A percentile compares a stretch with the other conserved stretches of the same genome.
Conservation (phyloP, 2,113 vertebrate species). For the Strigops habroptila region DNA sequence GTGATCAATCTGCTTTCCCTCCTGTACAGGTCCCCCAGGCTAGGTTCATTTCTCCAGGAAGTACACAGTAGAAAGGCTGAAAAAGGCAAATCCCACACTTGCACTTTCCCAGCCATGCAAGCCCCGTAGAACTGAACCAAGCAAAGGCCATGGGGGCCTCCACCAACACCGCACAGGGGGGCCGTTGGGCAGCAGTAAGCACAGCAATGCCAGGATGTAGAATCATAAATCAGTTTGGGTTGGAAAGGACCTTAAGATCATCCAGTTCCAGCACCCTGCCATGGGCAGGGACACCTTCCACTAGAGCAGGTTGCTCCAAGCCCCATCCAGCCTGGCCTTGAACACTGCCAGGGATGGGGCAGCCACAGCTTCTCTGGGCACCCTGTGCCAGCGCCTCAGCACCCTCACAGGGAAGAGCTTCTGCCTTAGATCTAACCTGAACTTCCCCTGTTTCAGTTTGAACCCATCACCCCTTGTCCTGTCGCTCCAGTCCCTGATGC, state of each 20-base stretch:
- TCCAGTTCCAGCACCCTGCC: neutral
- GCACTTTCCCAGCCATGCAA: neutral
- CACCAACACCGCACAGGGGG: accelerated
- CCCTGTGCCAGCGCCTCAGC: too few species aligned
- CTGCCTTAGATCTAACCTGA: too few species aligned
- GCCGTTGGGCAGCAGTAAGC: neutral
- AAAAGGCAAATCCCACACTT: neutral
- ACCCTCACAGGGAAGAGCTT: too few species aligned
- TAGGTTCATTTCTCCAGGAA: neutral
- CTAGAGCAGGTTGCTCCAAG: neutral
- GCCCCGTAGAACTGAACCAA: neutral
- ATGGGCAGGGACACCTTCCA: neutral
- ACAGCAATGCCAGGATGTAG: neutral
- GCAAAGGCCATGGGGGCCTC: neutral
- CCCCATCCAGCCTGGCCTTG: neutral
- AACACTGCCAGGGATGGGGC: neutral
- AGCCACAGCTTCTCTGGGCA: too few species aligned
- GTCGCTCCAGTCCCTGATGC: neutral
- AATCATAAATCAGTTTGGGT: neutral
- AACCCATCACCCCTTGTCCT: too few species aligned
- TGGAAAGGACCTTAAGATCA: neutral
- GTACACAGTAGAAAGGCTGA: neutral
- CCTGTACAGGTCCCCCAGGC: neutral
- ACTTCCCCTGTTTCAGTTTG: too few species aligned
- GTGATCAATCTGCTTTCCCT: neutral